Base-by-base conservation (phyloP, 2,888 invertebrate species). In the Phaonia tiefii region DNA sequence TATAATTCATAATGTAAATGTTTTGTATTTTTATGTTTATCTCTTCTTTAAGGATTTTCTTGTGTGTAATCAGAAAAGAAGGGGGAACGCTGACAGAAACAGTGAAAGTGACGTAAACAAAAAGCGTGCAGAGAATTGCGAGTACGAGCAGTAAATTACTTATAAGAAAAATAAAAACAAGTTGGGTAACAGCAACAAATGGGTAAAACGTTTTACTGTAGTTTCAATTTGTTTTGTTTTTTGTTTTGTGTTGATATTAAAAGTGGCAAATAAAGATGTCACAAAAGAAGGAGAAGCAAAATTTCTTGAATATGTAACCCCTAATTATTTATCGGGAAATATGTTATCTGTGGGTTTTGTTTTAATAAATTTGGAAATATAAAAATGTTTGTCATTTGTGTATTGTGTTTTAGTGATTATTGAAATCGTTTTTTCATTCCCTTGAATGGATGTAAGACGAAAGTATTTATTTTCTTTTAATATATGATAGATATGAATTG, bases 21-120 rank as follows among this genome's bases (percentile, higher is more conserved):
- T 54, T 54, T 25, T 5, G 3, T 31, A 31, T 31, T 31, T 8
- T 31, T 31, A 31, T 76, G 46, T 76, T 73, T 73, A 20, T 22
- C 71, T 65, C 44, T 46, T 15, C 63, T 65, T 60, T 26, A 73
- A 76, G 56, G 42, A 69, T 54, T 73, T 72, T 63, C 69, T 31
- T 31, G n/a, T 8, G 31, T 31, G 46, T 66, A 39, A 67, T 75
- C 1, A 49, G n/a, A n/a, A 71, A 37, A 54, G 20, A 54, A 11
- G 74, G 65, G 67, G 49, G 51, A 65, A 63, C 51, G 11, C 42
- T 37, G 60, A 13, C 42, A 25, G 13, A 42, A 71, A 44, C 46
- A 15, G 17, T 1, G 22, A 58, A 25, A 56, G 7, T 8, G 13
- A 25, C 13, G 11, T 13, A 56, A 51, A 51, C 44, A 54, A 54